phyloP scores from a whole-genome alignment of 2,113 vertebrate genomes.

The Uria lomvia region DNA sequence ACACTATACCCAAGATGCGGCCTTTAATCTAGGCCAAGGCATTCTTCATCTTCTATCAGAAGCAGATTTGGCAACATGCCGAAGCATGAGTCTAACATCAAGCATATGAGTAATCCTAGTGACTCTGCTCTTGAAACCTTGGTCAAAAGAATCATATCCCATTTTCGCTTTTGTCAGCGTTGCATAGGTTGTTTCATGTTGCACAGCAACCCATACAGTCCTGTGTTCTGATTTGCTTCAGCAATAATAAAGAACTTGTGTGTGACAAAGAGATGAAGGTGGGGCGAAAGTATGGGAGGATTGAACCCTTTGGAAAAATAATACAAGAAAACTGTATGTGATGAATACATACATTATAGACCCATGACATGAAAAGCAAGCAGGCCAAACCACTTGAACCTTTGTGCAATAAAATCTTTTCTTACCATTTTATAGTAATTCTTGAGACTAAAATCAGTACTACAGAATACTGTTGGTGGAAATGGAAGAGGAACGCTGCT shows the following conservation, averaged over 20 bases:
- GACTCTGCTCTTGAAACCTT: not conserved
- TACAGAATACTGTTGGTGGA: not conserved
- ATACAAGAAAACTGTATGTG: not conserved
- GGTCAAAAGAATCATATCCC: not conserved
- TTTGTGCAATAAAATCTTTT: not conserved
- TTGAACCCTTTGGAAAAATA: not conserved
- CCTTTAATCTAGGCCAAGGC: not conserved
- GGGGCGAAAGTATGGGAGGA: not conserved
- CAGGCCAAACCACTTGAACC: not conserved
- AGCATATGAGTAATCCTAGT: not conserved
- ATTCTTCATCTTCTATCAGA: not conserved
- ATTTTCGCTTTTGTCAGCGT: not conserved
- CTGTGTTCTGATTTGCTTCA: slow-evolving; percentile 10
- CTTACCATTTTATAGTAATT: not conserved
- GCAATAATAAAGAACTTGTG: not conserved
- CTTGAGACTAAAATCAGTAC: not conserved
- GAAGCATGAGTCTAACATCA: not conserved
- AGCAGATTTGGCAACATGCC: not conserved
- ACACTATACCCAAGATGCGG: not conserved
- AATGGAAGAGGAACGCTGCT: not conserved
- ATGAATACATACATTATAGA: not conserved
- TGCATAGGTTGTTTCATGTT: not conserved
- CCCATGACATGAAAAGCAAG: not conserved
- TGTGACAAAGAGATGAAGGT: not conserved
- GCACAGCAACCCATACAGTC: not conserved